These are phyloP conservation scores for Drosophila tropicalis DNA, from an alignment of 1,140 invertebrate genomes.

Conservation along the genomic window DNA sequence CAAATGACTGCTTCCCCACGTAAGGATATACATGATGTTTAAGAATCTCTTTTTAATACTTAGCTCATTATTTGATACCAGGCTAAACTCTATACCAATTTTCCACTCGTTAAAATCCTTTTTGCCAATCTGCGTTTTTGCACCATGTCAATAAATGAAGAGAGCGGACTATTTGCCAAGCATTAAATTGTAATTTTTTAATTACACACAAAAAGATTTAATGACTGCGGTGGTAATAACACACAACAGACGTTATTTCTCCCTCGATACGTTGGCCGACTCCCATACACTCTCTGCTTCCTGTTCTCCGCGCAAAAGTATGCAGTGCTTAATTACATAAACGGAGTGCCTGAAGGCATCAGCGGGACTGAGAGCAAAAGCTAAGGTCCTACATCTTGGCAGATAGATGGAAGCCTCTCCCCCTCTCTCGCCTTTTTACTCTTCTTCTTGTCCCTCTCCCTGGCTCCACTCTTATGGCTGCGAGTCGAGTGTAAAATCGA, in stretches of 20 bases:
- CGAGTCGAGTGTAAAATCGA: constrained; percentile 63
- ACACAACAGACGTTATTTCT: constrained; percentile 58
- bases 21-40: not conserved
- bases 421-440: not conserved
- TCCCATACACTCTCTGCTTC: too few species aligned
- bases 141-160: constrained; percentile 70
- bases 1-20: not conserved
- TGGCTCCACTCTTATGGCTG: not conserved
- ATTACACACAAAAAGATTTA: constrained; percentile 78
- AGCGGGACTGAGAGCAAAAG: constrained; percentile 23
- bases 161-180: constrained; percentile 50
- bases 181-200: constrained; percentile 80
- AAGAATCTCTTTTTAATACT: not conserved
- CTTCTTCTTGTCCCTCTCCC: too few species aligned
- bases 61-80: not conserved
- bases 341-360: constrained; percentile 31
- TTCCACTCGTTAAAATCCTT: constrained; percentile 17
- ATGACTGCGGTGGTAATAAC: constrained; percentile 72
- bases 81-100: constrained; percentile 6
- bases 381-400: constrained; percentile 14
- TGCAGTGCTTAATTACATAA: constrained; percentile 76
- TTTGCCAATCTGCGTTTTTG: constrained; percentile 13
- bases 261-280: not conserved
- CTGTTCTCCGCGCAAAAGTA: constrained; percentile 43
- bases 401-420: not conserved